Evolutionary conservation across 2,888 invertebrate genomes (phyloP), one percentile per base, ranked within the genome.

Genomic region (Calliphora vomitoria): DNA sequence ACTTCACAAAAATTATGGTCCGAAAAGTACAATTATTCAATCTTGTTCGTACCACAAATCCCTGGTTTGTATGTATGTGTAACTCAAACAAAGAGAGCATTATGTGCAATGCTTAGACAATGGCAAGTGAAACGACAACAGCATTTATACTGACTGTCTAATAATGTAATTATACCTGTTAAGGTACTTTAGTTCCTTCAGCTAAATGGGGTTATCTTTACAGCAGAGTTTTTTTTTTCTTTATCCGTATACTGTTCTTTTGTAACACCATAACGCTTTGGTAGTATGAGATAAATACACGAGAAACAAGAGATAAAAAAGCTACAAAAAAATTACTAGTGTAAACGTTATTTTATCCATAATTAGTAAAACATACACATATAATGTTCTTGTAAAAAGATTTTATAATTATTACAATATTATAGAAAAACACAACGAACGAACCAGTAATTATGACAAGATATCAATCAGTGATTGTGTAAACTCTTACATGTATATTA

Each of bases 341-440:
- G 47, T 62, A 74, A 78, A 85, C 55, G 35, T 75, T 64, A 66
- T 71, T 64, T 55, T 69, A 86, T 64, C 78, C 60, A 53, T 82
- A 79, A 74, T 75, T 79, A 79, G 38, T 64, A 74, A 75, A 44
- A 68, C 41, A 75, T 25, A 50, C 15, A 44, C 31, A 10, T n/a
- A 74, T 25, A 6, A 20, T 1, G 25, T 11, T 38, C 25, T 64
- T 75, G 47, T 60, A 44, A 8, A 64, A 68, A 72, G 11, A 82
- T 41, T 11, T 78, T 78, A 55, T 82, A 76, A 76, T 78, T 82
- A 78, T 50, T 58, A 5, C 15, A 55, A 76, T 25, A 62, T 66
- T 81, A 55, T 38, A 71, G 38, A 60, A 80, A 76, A 75, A 71
- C 53, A 62, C 62, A 64, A 60, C 13, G 6, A 64, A 4, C 60